Percentiles rank a stretch among this genome's conserved stretches.
Evolutionary conservation across 2,888 invertebrate genomes (phyloP).

Genomic region (Drosophila atroscutellata): DNA sequence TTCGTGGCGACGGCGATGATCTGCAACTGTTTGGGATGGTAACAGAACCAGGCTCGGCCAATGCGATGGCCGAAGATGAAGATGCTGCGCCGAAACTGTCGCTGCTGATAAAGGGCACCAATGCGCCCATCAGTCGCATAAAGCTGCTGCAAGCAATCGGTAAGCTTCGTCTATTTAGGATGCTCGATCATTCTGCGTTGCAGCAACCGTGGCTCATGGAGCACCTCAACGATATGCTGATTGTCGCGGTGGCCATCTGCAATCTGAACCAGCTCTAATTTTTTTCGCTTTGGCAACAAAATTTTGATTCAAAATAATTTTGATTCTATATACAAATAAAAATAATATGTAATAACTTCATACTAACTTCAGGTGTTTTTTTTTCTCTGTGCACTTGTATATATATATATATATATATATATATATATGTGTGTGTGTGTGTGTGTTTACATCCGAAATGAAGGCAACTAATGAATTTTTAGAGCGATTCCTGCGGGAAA

Average conservation of each 20-base stretch:
- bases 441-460: constrained; percentile 26
- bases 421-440: not conserved
- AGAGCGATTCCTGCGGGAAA: constrained; percentile 74
- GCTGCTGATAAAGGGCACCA: constrained; percentile 70
- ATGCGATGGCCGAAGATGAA: constrained; percentile 47
- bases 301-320: too few relatives aligned
- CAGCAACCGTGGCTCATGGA: constrained; percentile 78
- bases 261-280: constrained; percentile 81
- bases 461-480: constrained; percentile 79
- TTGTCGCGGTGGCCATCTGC: constrained; percentile 81
- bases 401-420: not conserved
- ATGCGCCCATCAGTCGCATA: constrained; percentile 77
- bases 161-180: constrained; percentile 80
- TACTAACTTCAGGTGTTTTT: not conserved
- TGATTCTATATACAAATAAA: too few relatives aligned
- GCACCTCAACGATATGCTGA: constrained; percentile 83
- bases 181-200: constrained; percentile 81
- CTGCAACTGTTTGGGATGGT: too few relatives aligned
- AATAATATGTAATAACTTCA: too few relatives aligned
- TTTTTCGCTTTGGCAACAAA: not conserved
- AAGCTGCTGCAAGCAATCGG: constrained; percentile 82
- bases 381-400: not conserved
- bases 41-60: too few relatives aligned
- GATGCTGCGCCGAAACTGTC: constrained; percentile 24
- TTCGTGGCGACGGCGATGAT: constrained; percentile 83